These are phyloP conservation scores for Thyatira batis DNA, from an alignment of 2,888 invertebrate genomes.

Conservation along the genomic window DNA sequence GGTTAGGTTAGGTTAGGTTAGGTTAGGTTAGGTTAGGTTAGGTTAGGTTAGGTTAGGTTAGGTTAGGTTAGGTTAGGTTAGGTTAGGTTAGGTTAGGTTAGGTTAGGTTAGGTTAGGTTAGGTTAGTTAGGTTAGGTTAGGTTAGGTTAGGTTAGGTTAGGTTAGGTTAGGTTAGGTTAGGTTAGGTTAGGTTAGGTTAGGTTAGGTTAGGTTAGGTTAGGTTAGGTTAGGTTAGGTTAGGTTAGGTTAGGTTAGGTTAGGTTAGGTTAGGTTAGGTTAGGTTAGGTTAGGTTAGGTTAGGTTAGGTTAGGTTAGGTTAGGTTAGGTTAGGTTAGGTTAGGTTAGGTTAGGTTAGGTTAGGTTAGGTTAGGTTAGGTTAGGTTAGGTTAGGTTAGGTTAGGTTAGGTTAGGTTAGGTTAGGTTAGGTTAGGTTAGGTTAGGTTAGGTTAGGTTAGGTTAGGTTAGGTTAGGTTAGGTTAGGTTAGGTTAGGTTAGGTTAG, in stretches of 20 bases:
- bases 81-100: slow-evolving; percentile 16
- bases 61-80: slow-evolving; percentile 22
- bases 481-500: slow-evolving; percentile 16
- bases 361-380: slow-evolving; percentile 18
- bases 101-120: slow-evolving; percentile 14
- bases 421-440: slow-evolving; percentile 15
- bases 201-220: slow-evolving; percentile 16
- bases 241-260: slow-evolving; percentile 25
- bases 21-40: slow-evolving; percentile 16
- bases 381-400: slow-evolving; percentile 18
- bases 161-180: slow-evolving; percentile 12
- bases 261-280: slow-evolving; percentile 14
- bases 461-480: slow-evolving; percentile 16
- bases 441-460: slow-evolving; percentile 15
- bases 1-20: slow-evolving; percentile 21
- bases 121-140: slow-evolving; percentile 16
- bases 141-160: slow-evolving; percentile 16
- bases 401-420: slow-evolving; percentile 15
- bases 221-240: slow-evolving; percentile 19
- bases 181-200: slow-evolving; percentile 17
- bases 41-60: slow-evolving; percentile 17
- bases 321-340: slow-evolving; percentile 22
- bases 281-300: slow-evolving; percentile 15
- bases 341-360: slow-evolving; percentile 19
- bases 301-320: slow-evolving; percentile 17